Evolutionary conservation across 2,797 vertebrate genomes (phyloP), one percentile per base, ranked within the genome.

Genomic region (Toxotes lorentzi): DNA sequence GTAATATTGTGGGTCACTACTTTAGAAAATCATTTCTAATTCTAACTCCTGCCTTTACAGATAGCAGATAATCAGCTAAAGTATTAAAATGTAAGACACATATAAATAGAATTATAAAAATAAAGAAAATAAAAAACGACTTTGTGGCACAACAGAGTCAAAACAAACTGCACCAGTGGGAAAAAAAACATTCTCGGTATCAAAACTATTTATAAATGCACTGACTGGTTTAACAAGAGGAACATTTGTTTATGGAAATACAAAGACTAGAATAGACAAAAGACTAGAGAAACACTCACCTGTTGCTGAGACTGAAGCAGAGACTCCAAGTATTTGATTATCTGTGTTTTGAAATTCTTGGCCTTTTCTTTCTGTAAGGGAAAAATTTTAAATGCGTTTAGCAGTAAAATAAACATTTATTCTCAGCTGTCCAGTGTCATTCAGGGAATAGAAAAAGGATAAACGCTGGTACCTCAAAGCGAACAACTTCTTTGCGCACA

Each of bases 261-360:
- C 34, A 6, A 7, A 68, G 53, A 30, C 27, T 27, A 27, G 27
- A 27, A 27, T 2, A 27, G 27, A 27, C 27, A 27, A 27, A 3
- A 27, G 27, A 34, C 7, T 5, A 5, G 0, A 57, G 23, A 59
- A 2, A 50, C 10, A 38, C 95, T 91, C 92, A 99, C 98, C 96
- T 99, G 98, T 40, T 99, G 97, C 94, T 99, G 97, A 54, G 98
- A 97, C 88, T 96, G 95, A 5, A 98, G 75, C 56, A 98, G 88
- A 0, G 92, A 95, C 93, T 99, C 97, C 88, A 99, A 90, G 89
- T 99, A 99, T 77, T 95, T 96, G 3, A 97, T 93, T 73, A 99
- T 95, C 0, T 98, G 96, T 83, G 87, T 96, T 91, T 95, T 97
- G 91, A 98, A 99, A 92, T 98, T 97, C 92, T 95, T 97, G 43